Conservation (phyloP, 2,113 vertebrate genomes). For the Megaceryle torquata region DNA sequence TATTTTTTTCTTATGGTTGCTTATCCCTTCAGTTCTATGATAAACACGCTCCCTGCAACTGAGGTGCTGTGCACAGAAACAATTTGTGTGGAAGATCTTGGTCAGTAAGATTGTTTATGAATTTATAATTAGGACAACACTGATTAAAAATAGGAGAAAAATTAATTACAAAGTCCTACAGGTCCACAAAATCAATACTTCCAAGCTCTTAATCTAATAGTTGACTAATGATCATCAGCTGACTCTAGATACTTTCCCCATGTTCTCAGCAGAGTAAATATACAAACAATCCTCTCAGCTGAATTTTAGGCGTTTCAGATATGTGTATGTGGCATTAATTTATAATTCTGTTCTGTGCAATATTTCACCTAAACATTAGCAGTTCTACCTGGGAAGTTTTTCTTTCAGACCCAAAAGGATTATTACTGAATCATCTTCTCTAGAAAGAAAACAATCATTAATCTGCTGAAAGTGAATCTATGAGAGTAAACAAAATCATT, state of each 20-base stretch:
- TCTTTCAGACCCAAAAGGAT: neutral
- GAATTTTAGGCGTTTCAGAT: neutral
- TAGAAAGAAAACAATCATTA: slow-evolving; percentile 26
- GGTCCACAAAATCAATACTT: neutral
- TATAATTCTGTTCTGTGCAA: neutral
- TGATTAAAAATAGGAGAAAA: slow-evolving; percentile 33
- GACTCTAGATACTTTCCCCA: neutral
- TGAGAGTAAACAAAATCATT: slow-evolving; percentile 36
- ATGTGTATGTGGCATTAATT: neutral
- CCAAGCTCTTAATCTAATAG: neutral
- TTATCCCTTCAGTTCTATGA: neutral
- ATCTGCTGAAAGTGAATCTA: slow-evolving; percentile 14
- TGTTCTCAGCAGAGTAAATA: neutral
- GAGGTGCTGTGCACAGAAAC: neutral
- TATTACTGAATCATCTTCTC: slow-evolving; percentile 15
- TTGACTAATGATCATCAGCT: slow-evolving; percentile 25
- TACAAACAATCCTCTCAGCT: neutral
- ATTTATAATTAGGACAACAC: slow-evolving; percentile 15
- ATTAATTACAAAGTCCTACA: neutral
- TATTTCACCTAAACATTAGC: slow-evolving; percentile 37
- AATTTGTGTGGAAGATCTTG: neutral
- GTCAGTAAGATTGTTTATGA: neutral
- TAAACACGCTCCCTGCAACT: neutral
- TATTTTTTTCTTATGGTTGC: neutral
- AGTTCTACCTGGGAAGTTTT: neutral